Conservation (phyloP, 2,113 vertebrate genomes). For the Platysternon megacephalum region DNA sequence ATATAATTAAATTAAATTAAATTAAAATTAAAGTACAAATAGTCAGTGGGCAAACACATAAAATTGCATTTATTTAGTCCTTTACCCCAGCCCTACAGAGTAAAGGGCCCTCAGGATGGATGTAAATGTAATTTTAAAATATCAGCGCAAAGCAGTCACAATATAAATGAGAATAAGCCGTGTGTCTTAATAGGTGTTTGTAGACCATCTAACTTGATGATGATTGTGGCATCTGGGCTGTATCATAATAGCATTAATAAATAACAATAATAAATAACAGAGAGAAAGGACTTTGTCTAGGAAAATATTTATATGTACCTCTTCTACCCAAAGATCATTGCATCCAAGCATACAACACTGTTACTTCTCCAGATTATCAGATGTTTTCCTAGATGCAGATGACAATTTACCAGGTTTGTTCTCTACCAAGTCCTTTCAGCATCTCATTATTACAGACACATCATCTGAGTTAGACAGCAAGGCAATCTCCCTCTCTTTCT, state of each 20-base stretch:
- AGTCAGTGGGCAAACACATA: background rate
- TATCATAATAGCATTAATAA: background rate
- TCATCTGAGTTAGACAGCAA: background rate
- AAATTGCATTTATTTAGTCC: background rate
- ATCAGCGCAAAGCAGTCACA: background rate
- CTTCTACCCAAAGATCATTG: background rate
- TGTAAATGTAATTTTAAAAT: background rate
- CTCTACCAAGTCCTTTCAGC: background rate
- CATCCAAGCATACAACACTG: background rate
- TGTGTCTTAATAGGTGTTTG: background rate
- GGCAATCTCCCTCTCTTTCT: background rate
- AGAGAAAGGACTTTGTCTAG: background rate
- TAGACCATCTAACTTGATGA: background rate
- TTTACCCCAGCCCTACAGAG: background rate
- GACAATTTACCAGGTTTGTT: background rate
- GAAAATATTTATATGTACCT: background rate
- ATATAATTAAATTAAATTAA: background rate
- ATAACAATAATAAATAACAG: background rate
- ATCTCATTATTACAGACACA: background rate
- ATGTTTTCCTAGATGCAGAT: background rate
- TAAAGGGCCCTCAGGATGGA: background rate
- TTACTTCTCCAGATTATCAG: background rate
- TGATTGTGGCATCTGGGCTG: background rate
- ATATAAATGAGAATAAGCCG: background rate
- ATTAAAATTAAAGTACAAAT: background rate